Evolutionary conservation across 2,797 vertebrate genomes (phyloP), one percentile per base, ranked within the genome.

Genomic region (Adrianichthys oophorus): DNA sequence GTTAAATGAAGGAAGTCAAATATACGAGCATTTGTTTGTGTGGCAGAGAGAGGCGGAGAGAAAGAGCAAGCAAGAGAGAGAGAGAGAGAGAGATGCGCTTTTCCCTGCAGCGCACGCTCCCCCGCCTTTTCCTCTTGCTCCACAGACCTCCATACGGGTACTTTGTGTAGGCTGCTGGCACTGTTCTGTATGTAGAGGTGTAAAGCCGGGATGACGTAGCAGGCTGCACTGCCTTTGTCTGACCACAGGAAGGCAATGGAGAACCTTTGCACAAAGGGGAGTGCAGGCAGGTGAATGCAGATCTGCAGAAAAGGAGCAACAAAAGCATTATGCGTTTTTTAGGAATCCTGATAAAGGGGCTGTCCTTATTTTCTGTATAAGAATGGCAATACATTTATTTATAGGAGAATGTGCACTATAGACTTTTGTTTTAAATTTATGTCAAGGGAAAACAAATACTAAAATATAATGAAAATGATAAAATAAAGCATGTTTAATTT

Each of bases 231-330:
- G 56, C 15, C 87, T 61, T 59, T 59, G 32, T 85, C 29, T 83
- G 69, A 56, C 92, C 92, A 92, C 92, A 83, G 68, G 91, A 91
- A 85, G 91, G 92, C 91, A 92, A 85, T 65, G 76, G 76, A 79
- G 86, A 87, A 80, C 89, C 85, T 89, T 85, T 52, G 61, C 51
- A 66, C 63, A 76, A 4, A 68, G 40, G 49, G 4, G 41, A 42
- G 56, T 64, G 64, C 49, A 47, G 58, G 60, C 73, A 79, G 69
- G 68, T 59, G 15, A 46, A 70, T 23, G 17, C 14, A 65, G 51
- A 37, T 37, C 32, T 37, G 6, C n/a, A 42, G 29, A 15, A 65
- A 4, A 51, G 1, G 24, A 14, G 15, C 45, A 4, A 62, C 47
- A 62, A 16, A 16, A 42, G 4, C 15, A 42, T n/a, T 16, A 5